Percentiles rank a stretch among this genome's conserved stretches.
These are phyloP conservation scores for Idaea dimidiata DNA, from an alignment of 2,888 invertebrate species.

Conservation along the genomic window DNA sequence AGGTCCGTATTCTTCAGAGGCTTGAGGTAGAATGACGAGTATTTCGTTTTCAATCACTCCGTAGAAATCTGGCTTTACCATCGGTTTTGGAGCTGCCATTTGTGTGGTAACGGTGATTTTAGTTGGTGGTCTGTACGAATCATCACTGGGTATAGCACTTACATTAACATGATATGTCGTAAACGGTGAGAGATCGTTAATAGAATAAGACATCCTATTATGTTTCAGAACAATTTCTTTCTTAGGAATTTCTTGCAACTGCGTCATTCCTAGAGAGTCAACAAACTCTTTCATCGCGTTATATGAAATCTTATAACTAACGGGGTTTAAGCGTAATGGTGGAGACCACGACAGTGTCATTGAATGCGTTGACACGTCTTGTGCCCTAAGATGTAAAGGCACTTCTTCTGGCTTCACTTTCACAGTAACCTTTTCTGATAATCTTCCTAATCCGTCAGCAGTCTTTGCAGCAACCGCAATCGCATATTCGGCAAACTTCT, in stretches of 20 bases:
- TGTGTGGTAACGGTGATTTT: conserved; percentile 97
- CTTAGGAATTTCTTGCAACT: conserved; percentile 89
- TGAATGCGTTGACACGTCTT: conserved; percentile 95
- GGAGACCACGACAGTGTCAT: conserved; percentile 96
- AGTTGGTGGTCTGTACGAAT: conserved; percentile 92
- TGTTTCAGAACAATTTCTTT: conserved; percentile 87
- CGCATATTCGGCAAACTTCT: conserved; percentile 94
- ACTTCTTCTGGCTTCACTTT: conserved; percentile 96
- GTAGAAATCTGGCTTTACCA: conserved; percentile 97
- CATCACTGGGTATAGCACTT: conserved; percentile 92
- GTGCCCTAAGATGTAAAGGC: conserved; percentile 92
- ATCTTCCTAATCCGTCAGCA: conserved; percentile 89
- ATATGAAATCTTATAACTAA: conserved; percentile 94
- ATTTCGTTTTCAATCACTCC: conserved; percentile 94
- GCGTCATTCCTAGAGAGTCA: conserved; percentile 95
- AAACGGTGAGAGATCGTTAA: conserved; percentile 94
- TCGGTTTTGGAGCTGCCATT: conserved; percentile 97
- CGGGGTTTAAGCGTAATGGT: conserved; percentile 93
- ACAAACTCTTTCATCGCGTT: conserved; percentile 96
- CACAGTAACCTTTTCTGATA: conserved; percentile 94
- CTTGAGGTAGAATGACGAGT: conserved; percentile 95
- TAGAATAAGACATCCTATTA: conserved; percentile 86
- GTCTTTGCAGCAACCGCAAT: conserved; percentile 94
- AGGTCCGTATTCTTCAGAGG: conserved; percentile 98
- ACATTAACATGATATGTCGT: conserved; percentile 97